phyloP scores from a whole-genome alignment of 2,888 invertebrate genomes.

The Ectemnius cavifrons region DNA sequence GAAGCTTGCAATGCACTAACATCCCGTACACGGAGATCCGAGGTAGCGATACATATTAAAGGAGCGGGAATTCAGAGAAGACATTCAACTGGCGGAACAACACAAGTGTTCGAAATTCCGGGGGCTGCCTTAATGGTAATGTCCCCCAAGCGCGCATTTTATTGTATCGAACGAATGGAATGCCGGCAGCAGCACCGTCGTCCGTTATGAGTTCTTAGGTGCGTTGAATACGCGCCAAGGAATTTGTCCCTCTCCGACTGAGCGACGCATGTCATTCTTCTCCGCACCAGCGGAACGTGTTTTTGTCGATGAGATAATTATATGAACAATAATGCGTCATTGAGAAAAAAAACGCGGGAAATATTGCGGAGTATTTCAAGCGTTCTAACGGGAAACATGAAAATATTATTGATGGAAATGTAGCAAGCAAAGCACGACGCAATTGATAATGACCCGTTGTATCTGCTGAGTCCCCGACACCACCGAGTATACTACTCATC shows the following conservation, averaged over 20 bases:
- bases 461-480: constrained; percentile 9
- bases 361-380: too few relatives aligned
- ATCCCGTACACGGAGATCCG: constrained; percentile 1
- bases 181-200: constrained; percentile 21
- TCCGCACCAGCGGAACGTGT: constrained; percentile 4
- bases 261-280: constrained; percentile 13
- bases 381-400: constrained; percentile 7
- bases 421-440: constrained; percentile 22
- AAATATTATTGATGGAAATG: constrained; percentile 24
- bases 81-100: not conserved
- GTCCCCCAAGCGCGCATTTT: constrained; percentile 17
- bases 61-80: not conserved
- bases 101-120: constrained; percentile 18
- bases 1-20: not conserved
- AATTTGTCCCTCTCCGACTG: constrained; percentile 31
- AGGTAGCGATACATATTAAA: not conserved
- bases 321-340: not conserved
- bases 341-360: not conserved
- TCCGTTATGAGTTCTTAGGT: constrained; percentile 42
- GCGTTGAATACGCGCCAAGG: constrained; percentile 30
- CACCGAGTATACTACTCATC: not conserved
- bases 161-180: constrained; percentile 42
- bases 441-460: constrained; percentile 24
- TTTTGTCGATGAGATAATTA: too few relatives aligned
- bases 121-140: constrained; percentile 24